Base-by-base conservation (phyloP, 2,797 vertebrate genomes). In the Pseudochirops corinnae region DNA sequence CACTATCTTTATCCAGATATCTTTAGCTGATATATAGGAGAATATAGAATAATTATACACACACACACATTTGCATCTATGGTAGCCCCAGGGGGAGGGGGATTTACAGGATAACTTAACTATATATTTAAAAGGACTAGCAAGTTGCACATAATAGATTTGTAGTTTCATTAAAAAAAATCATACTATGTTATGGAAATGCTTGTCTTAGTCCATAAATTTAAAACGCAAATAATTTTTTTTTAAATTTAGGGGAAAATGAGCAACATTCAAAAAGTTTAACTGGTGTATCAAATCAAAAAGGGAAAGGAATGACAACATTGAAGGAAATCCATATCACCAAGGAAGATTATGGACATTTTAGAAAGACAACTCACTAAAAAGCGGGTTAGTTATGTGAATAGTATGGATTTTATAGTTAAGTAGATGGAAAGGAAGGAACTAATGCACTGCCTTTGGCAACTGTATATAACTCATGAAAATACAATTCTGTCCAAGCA, bases 261-360 rank as follows among this genome's bases (percentile, higher is more conserved):
- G 16, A 3, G 55, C 67, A 3, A 46, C 74, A 87, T 93, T 60
- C 52, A 33, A 90, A 91, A 87, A 52, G 46, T 6, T 82, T 16
- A 62, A 93, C 46, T 90, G 94, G 28, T 93, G 67, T 31, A 94
- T 92, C 1, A 50, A 52, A 52, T 46, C 4, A 52, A 90, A 94
- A 26, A 39, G 4, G 58, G 24, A 7, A 62, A 92, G 4, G 33
- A 56, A 1, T 12, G 92, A 90, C 26, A 56, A 39, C 3, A 1
- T 1, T 3, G 58, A 93, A 7, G 82, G 21, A 58, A 28, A 4
- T 56, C 90, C 9, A 58, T 82, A 52, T 52, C 58, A 67, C 53
- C 29, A 93, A 57, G 3, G 10, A n/a, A 56, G 5, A 3, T 39
- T 87, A 52, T 39, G 6, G 24, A 39, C 50, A 21, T 52, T 52